These are phyloP conservation scores for Diadophis punctatus DNA, from an alignment of 2,113 vertebrate genomes.

Conservation along the genomic window DNA sequence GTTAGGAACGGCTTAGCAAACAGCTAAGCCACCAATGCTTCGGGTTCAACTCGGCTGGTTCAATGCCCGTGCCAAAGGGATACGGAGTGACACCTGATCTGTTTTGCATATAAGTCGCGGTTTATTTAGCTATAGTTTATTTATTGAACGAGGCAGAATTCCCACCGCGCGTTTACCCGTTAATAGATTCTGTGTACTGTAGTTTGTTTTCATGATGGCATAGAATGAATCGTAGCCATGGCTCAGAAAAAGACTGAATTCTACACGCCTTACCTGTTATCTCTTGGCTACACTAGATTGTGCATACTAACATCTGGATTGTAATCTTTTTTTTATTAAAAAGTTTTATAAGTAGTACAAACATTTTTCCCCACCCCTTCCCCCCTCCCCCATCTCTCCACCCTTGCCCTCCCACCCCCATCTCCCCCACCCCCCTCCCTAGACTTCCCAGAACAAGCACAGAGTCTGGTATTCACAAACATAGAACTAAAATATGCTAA, in stretches of 20 bases:
- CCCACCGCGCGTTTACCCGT: neutral
- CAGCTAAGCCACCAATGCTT: neutral
- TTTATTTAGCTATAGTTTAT: neutral
- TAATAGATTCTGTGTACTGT: neutral
- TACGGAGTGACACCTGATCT: neutral
- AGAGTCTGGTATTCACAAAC: too few species aligned
- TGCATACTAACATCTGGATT: neutral
- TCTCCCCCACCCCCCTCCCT: too few species aligned
- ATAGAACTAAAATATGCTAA: too few species aligned
- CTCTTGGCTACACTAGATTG: neutral
- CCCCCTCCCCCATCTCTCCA: too few species aligned
- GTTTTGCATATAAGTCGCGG: neutral
- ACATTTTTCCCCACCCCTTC: too few species aligned
- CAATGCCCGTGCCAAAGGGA: neutral
- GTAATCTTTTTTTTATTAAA: too few species aligned
- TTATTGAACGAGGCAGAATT: neutral
- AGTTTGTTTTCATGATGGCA: neutral
- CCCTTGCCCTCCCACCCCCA: too few species aligned
- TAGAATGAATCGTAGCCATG: neutral
- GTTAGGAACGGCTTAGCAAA: too few species aligned
- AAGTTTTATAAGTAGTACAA: too few species aligned
- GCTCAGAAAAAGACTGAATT: neutral
- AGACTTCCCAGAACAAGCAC: too few species aligned
- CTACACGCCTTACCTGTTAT: neutral
- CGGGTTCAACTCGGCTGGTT: neutral